phyloP scores from a whole-genome alignment of 1,140 invertebrate genomes.

The Bradysia coprophila region DNA sequence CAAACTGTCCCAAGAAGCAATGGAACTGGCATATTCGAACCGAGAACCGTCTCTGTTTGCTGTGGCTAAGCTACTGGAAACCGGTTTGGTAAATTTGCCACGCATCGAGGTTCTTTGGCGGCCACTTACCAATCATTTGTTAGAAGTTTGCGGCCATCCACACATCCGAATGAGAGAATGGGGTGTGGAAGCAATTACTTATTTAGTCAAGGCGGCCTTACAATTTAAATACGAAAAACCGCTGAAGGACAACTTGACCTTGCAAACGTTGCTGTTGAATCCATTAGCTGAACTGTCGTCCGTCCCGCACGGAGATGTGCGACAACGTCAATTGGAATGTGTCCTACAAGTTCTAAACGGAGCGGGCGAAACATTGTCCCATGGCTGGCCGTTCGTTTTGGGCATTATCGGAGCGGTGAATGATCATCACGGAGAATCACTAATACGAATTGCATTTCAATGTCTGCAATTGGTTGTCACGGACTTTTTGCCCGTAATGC shows the following conservation, averaged over 20 bases:
- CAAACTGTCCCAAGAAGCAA: slow-evolving; percentile 89
- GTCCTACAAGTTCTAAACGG: slow-evolving; percentile 83
- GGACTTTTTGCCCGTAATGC: slow-evolving; percentile 80
- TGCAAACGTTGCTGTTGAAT: slow-evolving; percentile 69
- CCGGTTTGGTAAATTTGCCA: slow-evolving; percentile 83
- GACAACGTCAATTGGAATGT: slow-evolving; percentile 89
- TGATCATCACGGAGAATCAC: slow-evolving; percentile 77
- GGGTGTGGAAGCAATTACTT: slow-evolving; percentile 93
- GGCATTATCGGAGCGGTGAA: slow-evolving; percentile 88
- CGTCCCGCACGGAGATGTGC: slow-evolving; percentile 79
- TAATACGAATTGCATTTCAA: slow-evolving; percentile 88
- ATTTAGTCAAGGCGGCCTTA: slow-evolving; percentile 82
- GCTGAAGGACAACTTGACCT: slow-evolving; percentile 66
- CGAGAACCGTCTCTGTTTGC: slow-evolving; percentile 95
- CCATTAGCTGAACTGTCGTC: slow-evolving; percentile 80
- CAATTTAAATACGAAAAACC: slow-evolving; percentile 71
- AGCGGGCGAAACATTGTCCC: slow-evolving; percentile 73
- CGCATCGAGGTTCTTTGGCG: slow-evolving; percentile 90
- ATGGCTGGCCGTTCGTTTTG: slow-evolving; percentile 89
- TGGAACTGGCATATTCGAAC: slow-evolving; percentile 92
- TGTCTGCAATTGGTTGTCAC: slow-evolving; percentile 93
- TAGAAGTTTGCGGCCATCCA: slow-evolving; percentile 92
- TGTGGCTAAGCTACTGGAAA: slow-evolving; percentile 92
- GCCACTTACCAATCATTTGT: slow-evolving; percentile 86
- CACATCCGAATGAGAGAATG: slow-evolving; percentile 90